Conservation (phyloP, 1,140 invertebrate species). For the Drosophila paulistorum region DNA sequence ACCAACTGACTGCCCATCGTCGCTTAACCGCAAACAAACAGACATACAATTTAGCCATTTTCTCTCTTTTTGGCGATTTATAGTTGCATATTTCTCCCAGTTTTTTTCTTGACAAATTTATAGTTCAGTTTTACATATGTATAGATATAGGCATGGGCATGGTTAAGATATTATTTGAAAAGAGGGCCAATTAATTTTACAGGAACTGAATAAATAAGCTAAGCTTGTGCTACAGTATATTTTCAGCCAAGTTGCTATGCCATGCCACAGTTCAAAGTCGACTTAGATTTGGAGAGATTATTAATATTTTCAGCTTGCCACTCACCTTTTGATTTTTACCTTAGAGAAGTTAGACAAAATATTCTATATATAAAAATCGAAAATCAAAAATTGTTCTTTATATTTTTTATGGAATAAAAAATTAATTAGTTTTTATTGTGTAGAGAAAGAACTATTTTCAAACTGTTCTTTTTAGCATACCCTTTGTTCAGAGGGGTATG, state of each 20-base stretch:
- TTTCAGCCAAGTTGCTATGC: no score
- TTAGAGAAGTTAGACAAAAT: not conserved
- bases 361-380: not conserved
- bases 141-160: not conserved
- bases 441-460: not conserved
- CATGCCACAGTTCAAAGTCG: no score
- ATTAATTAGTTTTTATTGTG: not conserved
- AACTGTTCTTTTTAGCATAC: not conserved
- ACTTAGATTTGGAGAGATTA: no score
- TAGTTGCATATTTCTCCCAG: constrained; percentile 23
- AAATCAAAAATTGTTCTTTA: not conserved
- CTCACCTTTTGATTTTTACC: not conserved
- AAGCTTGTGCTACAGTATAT: no score
- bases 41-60: not conserved
- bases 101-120: constrained; percentile 54
- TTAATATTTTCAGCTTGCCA: no score
- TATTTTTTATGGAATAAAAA: not conserved
- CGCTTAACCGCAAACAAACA: not conserved
- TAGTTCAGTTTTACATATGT: not conserved
- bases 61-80: constrained; percentile 28
- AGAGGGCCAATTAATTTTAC: no score
- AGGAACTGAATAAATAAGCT: no score
- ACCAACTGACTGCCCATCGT: constrained; percentile 17
- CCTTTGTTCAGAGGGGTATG: not conserved
- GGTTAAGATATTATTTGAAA: no score